Conservation (phyloP, 2,797 vertebrate species). For the Phylloscopus collybita region DNA sequence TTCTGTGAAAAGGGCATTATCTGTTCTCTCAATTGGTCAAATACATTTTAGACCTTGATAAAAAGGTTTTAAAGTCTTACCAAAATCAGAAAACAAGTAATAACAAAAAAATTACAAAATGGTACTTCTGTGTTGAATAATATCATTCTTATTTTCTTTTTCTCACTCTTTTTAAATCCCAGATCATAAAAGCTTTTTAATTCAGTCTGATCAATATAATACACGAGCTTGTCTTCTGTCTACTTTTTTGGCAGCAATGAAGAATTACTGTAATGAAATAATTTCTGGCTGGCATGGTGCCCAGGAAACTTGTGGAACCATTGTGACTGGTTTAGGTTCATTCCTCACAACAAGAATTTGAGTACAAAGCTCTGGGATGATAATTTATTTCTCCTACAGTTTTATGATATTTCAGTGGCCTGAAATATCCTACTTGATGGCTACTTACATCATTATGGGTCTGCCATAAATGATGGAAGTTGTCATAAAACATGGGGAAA, state of each 20-base stretch:
- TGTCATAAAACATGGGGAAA: conserved; percentile 62
- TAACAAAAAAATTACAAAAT: background rate
- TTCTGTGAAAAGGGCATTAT: background rate
- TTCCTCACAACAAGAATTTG: background rate
- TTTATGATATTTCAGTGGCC: conserved; percentile 69
- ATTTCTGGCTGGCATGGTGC: conserved; percentile 56
- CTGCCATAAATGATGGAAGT: conserved; percentile 64
- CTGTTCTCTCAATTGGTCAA: background rate
- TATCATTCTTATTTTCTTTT: background rate
- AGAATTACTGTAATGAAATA: conserved; percentile 64
- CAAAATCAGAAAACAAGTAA: background rate
- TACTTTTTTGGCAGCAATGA: conserved; percentile 51
- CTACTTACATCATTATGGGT: conserved; percentile 53
- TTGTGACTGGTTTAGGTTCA: conserved; percentile 30
- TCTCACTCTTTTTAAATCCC: background rate
- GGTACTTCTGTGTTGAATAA: background rate
- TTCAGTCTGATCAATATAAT: conserved; percentile 9
- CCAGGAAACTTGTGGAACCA: conserved; percentile 52
- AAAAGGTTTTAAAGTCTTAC: background rate
- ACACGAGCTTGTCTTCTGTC: background rate
- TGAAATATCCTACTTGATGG: conserved; percentile 66
- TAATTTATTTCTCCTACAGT: conserved; percentile 65
- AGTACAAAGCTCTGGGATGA: conserved; percentile 54
- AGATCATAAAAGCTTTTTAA: conserved; percentile 13
- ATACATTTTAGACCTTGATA: background rate